A percentile compares a stretch with the other conserved stretches of the same genome.
phyloP scores from a whole-genome alignment of 2,113 vertebrate genomes.

The Mus spicilegus region DNA sequence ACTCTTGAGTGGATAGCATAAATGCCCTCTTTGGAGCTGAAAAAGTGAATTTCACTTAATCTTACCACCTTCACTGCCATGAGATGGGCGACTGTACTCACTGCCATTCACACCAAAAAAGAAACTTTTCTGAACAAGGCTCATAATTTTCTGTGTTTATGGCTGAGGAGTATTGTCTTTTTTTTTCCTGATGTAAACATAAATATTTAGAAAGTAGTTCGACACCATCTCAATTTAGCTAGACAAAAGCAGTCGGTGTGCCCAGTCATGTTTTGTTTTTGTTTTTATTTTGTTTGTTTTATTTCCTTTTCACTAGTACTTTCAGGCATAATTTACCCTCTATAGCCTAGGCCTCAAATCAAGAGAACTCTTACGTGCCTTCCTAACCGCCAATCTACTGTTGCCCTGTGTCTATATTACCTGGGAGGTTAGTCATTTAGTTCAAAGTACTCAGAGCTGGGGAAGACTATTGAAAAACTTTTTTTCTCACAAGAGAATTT shows the following conservation, averaged over 20 bases:
- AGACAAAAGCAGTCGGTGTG: neutral
- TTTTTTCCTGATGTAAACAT: neutral
- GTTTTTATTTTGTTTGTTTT: too few species aligned
- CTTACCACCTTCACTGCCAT: neutral
- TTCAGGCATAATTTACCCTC: neutral
- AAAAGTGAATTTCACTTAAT: neutral
- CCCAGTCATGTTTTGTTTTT: neutral
- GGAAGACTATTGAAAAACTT: neutral
- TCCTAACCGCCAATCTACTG: neutral
- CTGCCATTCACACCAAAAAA: neutral
- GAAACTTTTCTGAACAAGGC: neutral
- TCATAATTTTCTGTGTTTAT: neutral
- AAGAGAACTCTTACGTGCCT: neutral
- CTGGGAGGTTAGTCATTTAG: neutral
- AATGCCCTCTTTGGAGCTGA: neutral
- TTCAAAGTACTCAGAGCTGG: neutral
- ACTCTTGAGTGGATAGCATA: neutral
- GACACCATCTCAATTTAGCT: neutral
- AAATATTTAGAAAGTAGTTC: neutral
- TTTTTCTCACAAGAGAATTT: too few species aligned
- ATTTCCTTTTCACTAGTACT: neutral
- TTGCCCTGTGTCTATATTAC: neutral
- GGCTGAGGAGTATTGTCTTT: neutral
- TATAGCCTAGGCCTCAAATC: neutral
- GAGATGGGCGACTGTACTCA: neutral